phyloP scores from a whole-genome alignment of 2,797 vertebrate species.

The Pachyuromys duprasi region DNA sequence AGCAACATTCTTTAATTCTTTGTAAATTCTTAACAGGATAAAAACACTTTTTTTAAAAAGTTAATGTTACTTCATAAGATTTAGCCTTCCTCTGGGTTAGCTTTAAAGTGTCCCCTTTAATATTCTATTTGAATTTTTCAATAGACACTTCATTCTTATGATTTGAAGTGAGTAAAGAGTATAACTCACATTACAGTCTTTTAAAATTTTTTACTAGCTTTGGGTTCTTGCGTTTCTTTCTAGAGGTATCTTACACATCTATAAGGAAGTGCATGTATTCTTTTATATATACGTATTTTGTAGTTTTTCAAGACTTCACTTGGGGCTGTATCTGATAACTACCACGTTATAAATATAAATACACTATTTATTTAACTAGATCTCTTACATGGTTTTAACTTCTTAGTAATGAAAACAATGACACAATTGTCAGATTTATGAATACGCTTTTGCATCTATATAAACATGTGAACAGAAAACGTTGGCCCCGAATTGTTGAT shows the following conservation, averaged over 20 bases:
- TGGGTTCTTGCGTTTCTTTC: background rate
- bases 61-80: background rate
- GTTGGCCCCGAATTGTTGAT: background rate
- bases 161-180: background rate
- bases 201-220: background rate
- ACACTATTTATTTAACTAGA: background rate
- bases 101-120: background rate
- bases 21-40: background rate
- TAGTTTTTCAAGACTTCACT: background rate
- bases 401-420: background rate
- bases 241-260: background rate
- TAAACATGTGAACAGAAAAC: background rate
- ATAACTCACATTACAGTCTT: background rate
- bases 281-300: background rate
- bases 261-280: background rate
- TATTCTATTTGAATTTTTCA: constrained; percentile 19
- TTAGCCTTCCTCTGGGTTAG: background rate
- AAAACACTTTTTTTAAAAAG: background rate
- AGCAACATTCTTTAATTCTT: background rate
- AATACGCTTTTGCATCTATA: background rate
- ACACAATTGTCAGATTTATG: background rate
- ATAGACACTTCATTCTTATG: background rate
- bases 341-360: background rate
- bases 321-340: background rate
- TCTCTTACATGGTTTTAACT: background rate